These are phyloP conservation scores for Spilosoma lubricipeda DNA, from an alignment of 2,888 invertebrate species.

Conservation along the genomic window DNA sequence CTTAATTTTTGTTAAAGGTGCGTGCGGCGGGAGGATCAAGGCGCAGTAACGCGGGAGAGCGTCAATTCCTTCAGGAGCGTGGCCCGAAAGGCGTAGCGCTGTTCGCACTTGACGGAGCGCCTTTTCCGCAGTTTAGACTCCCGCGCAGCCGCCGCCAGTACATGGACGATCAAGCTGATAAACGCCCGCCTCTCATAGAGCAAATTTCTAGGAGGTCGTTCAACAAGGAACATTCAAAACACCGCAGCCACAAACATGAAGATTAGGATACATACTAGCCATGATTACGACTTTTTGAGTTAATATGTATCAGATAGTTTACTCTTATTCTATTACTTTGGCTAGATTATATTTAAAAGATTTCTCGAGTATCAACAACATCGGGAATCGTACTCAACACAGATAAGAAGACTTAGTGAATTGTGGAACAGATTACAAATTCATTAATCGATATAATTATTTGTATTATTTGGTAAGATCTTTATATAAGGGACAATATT, in stretches of 20 bases:
- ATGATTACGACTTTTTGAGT: neutral
- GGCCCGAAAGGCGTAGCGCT: slow-evolving; percentile 57
- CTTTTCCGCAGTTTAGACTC: slow-evolving; percentile 66
- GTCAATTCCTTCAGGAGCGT: slow-evolving; percentile 62
- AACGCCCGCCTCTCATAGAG: slow-evolving; percentile 30
- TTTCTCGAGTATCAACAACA: neutral
- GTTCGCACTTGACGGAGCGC: slow-evolving; percentile 60
- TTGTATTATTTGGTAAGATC: neutral
- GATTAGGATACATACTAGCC: neutral
- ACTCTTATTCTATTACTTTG: neutral
- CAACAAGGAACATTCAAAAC: neutral
- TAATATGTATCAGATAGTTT: neutral
- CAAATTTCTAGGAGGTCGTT: slow-evolving; percentile 1
- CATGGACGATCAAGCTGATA: slow-evolving; percentile 50
- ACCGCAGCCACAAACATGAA: neutral
- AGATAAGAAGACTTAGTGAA: neutral
- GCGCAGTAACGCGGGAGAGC: slow-evolving; percentile 39
- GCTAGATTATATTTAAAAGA: neutral
- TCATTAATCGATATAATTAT: neutral
- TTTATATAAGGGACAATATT: neutral
- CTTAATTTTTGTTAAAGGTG: slow-evolving; percentile 16
- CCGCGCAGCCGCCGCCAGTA: slow-evolving; percentile 67
- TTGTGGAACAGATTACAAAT: neutral
- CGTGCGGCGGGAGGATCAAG: slow-evolving; percentile 26
- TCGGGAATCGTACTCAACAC: no score